A percentile compares a stretch with the other conserved stretches of the same genome.
phyloP scores from a whole-genome alignment of 2,113 vertebrate species.

The Brachyhypopomus gauderio region DNA sequence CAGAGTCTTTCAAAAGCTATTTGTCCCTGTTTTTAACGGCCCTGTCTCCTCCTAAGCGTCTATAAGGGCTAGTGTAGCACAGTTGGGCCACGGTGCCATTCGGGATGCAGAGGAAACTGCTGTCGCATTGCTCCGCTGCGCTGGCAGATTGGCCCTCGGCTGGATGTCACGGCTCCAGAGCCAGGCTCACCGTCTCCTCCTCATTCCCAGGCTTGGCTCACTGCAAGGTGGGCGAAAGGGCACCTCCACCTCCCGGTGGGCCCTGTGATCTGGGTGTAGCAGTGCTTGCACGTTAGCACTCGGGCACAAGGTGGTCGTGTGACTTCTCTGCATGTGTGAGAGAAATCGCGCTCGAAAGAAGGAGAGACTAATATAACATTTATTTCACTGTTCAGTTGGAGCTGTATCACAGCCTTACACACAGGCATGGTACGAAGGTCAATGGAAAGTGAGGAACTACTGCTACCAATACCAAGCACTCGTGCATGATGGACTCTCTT shows the following conservation, averaged over 20 bases:
- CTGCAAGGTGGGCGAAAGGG: constrained; percentile 38
- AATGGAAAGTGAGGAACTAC: neutral
- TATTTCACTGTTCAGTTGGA: neutral
- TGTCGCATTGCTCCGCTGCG: constrained; percentile 28
- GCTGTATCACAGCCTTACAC: neutral
- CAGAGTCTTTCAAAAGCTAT: neutral
- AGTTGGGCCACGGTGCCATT: constrained; percentile 25
- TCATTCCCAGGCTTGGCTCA: constrained; percentile 40
- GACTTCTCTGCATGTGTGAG: constrained; percentile 21
- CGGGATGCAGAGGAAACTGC: constrained; percentile 17
- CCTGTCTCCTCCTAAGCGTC: neutral
- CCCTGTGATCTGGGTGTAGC: constrained; percentile 4
- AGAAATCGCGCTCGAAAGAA: constrained; percentile 9
- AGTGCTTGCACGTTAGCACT: constrained; percentile 17
- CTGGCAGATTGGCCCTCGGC: constrained; percentile 57
- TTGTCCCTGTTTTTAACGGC: neutral
- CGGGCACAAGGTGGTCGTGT: neutral
- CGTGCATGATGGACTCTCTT: neutral
- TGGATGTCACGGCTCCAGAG: constrained; percentile 46
- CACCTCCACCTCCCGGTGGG: constrained; percentile 35
- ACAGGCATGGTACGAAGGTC: neutral
- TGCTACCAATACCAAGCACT: neutral
- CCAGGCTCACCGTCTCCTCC: neutral
- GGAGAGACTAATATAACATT: neutral
- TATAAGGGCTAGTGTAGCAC: neutral